Percentiles rank a stretch among this genome's conserved stretches.
Evolutionary conservation across 64 coral and sea anemone species (phyloP).

Genomic region (Montipora efflorescens): DNA sequence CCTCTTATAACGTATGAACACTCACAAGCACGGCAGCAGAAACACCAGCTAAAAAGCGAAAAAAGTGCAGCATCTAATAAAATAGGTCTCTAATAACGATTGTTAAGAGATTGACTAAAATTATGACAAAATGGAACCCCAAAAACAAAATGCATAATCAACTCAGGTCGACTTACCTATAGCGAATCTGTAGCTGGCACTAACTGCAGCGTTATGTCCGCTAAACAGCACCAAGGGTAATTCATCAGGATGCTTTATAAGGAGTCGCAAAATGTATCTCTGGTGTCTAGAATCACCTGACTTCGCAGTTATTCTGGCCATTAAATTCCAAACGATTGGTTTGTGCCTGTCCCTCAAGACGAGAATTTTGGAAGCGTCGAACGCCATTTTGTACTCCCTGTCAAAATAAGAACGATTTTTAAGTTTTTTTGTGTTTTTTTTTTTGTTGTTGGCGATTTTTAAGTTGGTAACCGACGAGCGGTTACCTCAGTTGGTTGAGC

Average conservation of each 20-base stretch:
- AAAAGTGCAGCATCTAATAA: no score
- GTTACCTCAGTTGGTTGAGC: no score
- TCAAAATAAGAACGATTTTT: background rate
- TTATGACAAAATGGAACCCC: no score
- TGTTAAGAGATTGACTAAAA: no score
- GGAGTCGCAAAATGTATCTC: conserved; percentile 76
- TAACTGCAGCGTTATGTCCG: conserved; percentile 88
- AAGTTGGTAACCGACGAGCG: no score
- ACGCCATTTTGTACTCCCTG: conserved; percentile 48
- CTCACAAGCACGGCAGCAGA: background rate
- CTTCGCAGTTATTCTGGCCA: conserved; percentile 70
- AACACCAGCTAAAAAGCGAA: no score
- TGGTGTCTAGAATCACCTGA: conserved; percentile 78
- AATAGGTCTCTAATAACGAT: no score
- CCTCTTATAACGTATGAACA: background rate
- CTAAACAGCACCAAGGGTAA: conserved; percentile 77
- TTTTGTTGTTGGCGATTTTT: no score
- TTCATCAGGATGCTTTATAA: conserved; percentile 84
- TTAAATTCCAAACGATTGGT: conserved; percentile 82
- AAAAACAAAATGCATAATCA: no score
- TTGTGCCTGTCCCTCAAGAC: conserved; percentile 40
- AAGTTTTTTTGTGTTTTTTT: no score
- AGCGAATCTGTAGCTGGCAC: conserved; percentile 90
- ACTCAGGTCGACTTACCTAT: conserved; percentile 65
- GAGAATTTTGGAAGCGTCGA: conserved; percentile 58